phyloP scores from a whole-genome alignment of 2,797 vertebrate species.

The Manis crassicaudata region DNA sequence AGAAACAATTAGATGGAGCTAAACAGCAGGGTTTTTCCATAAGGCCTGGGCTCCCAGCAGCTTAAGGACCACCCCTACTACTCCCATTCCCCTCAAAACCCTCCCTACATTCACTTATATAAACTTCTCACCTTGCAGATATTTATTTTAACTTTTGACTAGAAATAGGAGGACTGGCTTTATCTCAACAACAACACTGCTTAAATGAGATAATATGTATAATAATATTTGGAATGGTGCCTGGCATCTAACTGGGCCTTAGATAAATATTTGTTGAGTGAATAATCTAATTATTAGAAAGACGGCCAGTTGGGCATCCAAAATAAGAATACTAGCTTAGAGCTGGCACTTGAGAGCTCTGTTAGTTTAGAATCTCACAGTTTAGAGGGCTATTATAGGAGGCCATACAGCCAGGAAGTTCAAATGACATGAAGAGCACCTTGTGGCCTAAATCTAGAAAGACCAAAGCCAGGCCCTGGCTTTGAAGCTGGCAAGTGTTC shows the following conservation, averaged over 20 bases:
- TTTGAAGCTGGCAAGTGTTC: neutral
- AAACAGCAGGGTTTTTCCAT: neutral
- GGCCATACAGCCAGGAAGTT: neutral
- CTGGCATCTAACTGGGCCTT: neutral
- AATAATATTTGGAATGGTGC: neutral
- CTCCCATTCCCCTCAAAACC: fast-evolving
- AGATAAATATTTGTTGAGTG: neutral
- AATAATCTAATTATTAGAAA: neutral
- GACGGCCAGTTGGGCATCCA: neutral
- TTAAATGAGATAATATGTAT: neutral
- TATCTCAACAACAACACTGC: neutral
- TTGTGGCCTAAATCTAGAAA: neutral
- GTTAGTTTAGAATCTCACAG: neutral
- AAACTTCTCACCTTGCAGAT: neutral
- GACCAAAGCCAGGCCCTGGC: fast-evolving
- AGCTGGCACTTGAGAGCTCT: neutral
- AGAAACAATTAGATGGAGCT: neutral
- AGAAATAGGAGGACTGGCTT: neutral
- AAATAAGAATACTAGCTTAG: neutral
- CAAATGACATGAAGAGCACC: neutral
- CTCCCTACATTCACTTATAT: no score
- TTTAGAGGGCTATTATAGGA: neutral
- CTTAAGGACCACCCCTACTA: neutral
- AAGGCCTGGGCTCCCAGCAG: neutral
- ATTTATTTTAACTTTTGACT: neutral